A percentile compares a stretch with the other conserved stretches of the same genome.
These are phyloP conservation scores for Ardeotis arabs DNA, from an alignment of 2,113 vertebrate genomes.

Conservation along the genomic window DNA sequence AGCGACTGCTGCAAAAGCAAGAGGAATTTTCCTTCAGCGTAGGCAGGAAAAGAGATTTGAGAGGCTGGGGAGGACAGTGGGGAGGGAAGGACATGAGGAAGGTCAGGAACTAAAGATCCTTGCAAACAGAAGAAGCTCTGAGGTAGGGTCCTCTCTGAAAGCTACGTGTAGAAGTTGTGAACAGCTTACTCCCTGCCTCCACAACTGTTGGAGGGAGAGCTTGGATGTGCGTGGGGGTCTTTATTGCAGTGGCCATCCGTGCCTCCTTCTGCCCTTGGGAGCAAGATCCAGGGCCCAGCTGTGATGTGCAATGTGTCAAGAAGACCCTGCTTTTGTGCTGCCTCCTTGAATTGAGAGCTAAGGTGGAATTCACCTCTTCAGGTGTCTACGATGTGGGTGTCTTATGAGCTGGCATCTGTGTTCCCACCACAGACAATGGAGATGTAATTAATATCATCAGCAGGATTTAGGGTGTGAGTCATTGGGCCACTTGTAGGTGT, in stretches of 20 bases:
- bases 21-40: background rate
- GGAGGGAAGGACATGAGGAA: background rate
- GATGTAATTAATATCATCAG: background rate
- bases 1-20: background rate
- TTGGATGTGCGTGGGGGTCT: rapidly evolving
- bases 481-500: background rate
- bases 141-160: background rate
- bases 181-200: background rate
- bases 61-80: background rate
- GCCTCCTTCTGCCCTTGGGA: background rate
- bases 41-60: background rate
- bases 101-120: background rate
- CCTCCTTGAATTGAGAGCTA: background rate
- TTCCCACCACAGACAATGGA: rapidly evolving
- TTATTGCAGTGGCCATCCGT: background rate
- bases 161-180: background rate
- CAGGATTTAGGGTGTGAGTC: background rate
- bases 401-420: background rate
- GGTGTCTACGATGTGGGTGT: background rate
- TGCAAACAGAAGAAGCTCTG: background rate
- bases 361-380: background rate
- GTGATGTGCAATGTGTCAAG: rapidly evolving
- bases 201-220: background rate
- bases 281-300: background rate
- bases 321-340: background rate